Percentiles rank a stretch among this genome's conserved stretches.
Conservation (phyloP, 2,113 vertebrate species). For the Colaptes auratus region DNA sequence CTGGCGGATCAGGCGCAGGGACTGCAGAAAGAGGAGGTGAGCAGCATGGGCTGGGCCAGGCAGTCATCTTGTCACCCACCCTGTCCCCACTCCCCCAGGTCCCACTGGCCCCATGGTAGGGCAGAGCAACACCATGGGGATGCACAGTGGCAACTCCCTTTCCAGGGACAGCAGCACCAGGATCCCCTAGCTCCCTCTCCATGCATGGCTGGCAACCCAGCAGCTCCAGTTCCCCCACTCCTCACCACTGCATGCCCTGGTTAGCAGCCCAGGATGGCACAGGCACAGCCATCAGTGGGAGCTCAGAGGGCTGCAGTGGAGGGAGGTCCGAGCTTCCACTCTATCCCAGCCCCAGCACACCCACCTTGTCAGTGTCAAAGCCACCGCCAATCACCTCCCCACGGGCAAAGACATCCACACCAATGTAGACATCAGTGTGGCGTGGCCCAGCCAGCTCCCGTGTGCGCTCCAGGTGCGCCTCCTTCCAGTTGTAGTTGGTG, state of each 20-base stretch:
- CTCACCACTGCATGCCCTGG: rapidly evolving
- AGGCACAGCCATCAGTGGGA: not conserved
- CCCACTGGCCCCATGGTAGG: not conserved
- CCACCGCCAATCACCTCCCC: conserved; percentile 86
- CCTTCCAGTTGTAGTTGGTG: conserved; percentile 97
- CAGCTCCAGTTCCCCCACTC: not conserved
- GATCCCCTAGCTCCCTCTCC: not conserved
- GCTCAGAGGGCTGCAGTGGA: rapidly evolving
- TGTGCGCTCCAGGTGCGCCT: conserved; percentile 80
- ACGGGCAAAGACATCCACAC: conserved; percentile 91
- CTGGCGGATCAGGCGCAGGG: conserved; percentile 87
- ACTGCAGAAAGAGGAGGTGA: conserved; percentile 58
- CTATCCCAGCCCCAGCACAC: not conserved
- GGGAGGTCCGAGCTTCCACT: not conserved
- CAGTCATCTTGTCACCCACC: not conserved
- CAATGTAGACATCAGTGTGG: conserved; percentile 83
- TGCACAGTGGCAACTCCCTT: not conserved
- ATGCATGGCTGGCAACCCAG: not conserved
- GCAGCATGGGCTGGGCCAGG: rapidly evolving
- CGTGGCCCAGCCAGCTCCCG: conserved; percentile 48
- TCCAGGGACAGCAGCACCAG: not conserved
- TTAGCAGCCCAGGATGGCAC: not conserved
- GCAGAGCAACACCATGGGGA: not conserved
- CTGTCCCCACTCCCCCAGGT: not conserved
- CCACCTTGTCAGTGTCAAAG: conserved; percentile 88